phyloP scores from a whole-genome alignment of 1,140 invertebrate genomes.

The Drosophila kikkawai region DNA sequence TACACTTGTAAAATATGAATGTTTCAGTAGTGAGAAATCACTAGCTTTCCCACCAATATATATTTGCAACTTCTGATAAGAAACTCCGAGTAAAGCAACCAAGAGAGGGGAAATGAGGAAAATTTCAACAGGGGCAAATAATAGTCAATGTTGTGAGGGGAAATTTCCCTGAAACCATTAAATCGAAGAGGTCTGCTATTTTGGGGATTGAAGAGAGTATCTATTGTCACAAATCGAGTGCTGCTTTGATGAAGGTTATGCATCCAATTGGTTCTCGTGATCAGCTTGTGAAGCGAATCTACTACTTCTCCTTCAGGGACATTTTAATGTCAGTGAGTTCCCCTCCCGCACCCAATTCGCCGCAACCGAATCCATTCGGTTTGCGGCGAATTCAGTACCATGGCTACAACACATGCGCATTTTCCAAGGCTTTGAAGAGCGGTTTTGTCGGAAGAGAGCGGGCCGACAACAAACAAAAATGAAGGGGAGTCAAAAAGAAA shows the following conservation, averaged over 20 bases:
- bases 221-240: not conserved
- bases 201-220: not conserved
- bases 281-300: not conserved
- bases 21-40: slow-evolving; percentile 5
- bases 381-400: slow-evolving; percentile 60
- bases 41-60: slow-evolving; percentile 19
- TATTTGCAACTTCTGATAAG: slow-evolving; percentile 28
- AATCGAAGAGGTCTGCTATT: not conserved
- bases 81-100: not conserved
- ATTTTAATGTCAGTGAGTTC: slow-evolving; percentile 1
- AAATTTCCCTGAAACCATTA: slow-evolving; percentile 13
- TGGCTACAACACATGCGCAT: slow-evolving; percentile 72
- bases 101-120: slow-evolving; percentile 7
- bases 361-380: slow-evolving; percentile 17
- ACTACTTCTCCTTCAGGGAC: not conserved
- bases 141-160: not conserved
- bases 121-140: slow-evolving; percentile 32
- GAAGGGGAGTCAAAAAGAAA: slow-evolving; percentile 34
- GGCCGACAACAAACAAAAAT: slow-evolving; percentile 49
- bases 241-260: not conserved
- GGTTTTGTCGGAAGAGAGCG: slow-evolving; percentile 56
- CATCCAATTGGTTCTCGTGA: slow-evolving; percentile 1
- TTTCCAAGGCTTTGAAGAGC: slow-evolving; percentile 60
- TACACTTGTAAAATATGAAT: slow-evolving; percentile 28
- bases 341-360: slow-evolving; percentile 54